Evolutionary conservation across 1,140 invertebrate genomes (phyloP), one percentile per base, ranked within the genome.

Genomic region (Hydropsyche tenuis): DNA sequence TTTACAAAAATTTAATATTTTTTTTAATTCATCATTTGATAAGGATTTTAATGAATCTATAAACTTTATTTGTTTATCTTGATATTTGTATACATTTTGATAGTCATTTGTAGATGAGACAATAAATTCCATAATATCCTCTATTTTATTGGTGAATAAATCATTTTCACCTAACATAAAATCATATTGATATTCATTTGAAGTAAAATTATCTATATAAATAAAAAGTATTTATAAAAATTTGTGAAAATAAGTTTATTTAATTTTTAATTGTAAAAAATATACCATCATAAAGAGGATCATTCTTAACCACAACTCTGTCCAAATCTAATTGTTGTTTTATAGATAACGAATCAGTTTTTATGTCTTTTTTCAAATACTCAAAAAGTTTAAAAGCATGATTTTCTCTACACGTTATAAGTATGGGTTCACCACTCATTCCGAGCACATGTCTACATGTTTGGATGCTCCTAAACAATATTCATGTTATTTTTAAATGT

Each of bases 391-490:
- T 12, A 1, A 76, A 43, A 1, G 20, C 42, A n/a, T 76, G 66
- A 23, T 60, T 51, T 46, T 76, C 75, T 43, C 69, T 68, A 42
- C 75, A 76, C 12, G 66, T 76, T 6, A 70, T 69, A 18, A 70
- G 37, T 9, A 76, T 62, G 4, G 75, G 75, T 37, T 73, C 64
- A 20, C 30, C 46, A 0, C 16, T 70, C 2, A 51, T 69, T 14
- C 75, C 72, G 9, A 76, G 20, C n/a, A 76, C 75, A 46, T 73
- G 72, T 70, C 69, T 73, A 30, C 75, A 76, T 16, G 42, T 63
- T 11, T 72, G 75, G 12, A 23, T 46, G 56, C 51, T 65, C 12
- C 64, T 51, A 73, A 14, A 69, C 11, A 45, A 42, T 23, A 25
- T 48, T 69, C 30, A 64, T 64, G 11, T 60, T 23, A 48, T 48